Conservation (phyloP, 2,888 invertebrate species). For the Leptinotarsa peninsularis region DNA sequence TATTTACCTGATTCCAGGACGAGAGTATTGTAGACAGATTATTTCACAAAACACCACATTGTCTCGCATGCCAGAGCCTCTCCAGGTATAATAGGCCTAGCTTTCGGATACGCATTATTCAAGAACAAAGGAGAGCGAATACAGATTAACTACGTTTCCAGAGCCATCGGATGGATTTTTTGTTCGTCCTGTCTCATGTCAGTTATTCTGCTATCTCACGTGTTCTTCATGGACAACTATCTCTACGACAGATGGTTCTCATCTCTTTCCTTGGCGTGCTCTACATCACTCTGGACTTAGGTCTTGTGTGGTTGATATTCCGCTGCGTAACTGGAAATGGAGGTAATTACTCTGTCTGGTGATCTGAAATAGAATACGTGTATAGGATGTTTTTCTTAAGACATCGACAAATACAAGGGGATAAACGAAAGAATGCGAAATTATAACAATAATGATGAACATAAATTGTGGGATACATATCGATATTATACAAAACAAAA, state of each 20-base stretch:
- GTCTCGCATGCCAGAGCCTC: constrained; percentile 60
- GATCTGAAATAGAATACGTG: neutral
- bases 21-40: constrained; percentile 33
- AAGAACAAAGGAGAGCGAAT: constrained; percentile 56
- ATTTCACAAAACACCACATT: constrained; percentile 59
- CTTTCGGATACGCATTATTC: constrained; percentile 57
- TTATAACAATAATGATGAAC: too few relatives aligned
- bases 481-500: too few relatives aligned
- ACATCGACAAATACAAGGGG: too few relatives aligned
- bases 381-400: too few relatives aligned
- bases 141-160: constrained; percentile 48
- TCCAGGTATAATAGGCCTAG: constrained; percentile 62
- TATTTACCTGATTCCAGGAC: too few relatives aligned
- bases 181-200: constrained; percentile 50
- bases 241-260: constrained; percentile 60
- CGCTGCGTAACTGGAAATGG: constrained; percentile 68
- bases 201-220: constrained; percentile 56
- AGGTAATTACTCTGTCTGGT: constrained; percentile 55
- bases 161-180: constrained; percentile 52
- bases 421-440: too few relatives aligned
- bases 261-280: constrained; percentile 64
- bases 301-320: constrained; percentile 69
- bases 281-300: constrained; percentile 66
- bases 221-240: constrained; percentile 58
- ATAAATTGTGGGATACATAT: too few relatives aligned